These are phyloP conservation scores for Hypomecis atomaria DNA, from an alignment of 2,888 invertebrate genomes.

Conservation along the genomic window DNA sequence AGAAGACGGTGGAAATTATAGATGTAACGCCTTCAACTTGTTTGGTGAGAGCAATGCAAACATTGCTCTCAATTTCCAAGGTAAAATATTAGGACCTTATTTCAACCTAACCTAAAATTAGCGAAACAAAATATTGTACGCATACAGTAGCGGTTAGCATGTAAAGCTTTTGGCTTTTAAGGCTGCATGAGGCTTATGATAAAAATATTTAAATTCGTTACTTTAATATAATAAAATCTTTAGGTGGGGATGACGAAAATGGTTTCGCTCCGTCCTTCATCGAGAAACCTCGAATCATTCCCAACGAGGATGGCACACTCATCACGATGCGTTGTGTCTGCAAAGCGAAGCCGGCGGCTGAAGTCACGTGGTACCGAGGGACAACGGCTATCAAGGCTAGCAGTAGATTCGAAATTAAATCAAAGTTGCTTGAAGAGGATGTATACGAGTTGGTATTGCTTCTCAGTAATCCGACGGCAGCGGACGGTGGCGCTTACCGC, in stretches of 20 bases:
- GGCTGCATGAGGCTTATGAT: slow-evolving; percentile 67
- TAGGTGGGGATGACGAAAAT: slow-evolving; percentile 96
- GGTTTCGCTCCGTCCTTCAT: slow-evolving; percentile 98
- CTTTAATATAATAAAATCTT: slow-evolving; percentile 47
- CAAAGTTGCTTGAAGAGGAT: slow-evolving; percentile 91
- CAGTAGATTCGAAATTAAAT: slow-evolving; percentile 92
- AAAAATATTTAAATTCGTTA: slow-evolving; percentile 30
- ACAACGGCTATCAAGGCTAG: slow-evolving; percentile 93
- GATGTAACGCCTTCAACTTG: slow-evolving; percentile 99
- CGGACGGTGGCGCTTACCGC: slow-evolving; percentile 87
- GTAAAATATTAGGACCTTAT: slow-evolving; percentile 85
- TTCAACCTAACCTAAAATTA: slow-evolving; percentile 47
- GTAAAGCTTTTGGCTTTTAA: slow-evolving; percentile 71
- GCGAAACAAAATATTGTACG: slow-evolving; percentile 66
- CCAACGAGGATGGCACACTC: slow-evolving; percentile 98
- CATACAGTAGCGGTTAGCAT: slow-evolving; percentile 81
- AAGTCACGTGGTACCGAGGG: slow-evolving; percentile 97
- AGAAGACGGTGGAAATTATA: slow-evolving; percentile 99
- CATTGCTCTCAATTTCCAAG: slow-evolving; percentile 99
- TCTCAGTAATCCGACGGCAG: slow-evolving; percentile 80
- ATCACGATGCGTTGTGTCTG: slow-evolving; percentile 99
- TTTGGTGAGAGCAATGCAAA: slow-evolving; percentile 99
- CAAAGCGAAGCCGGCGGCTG: slow-evolving; percentile 97
- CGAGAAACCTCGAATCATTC: slow-evolving; percentile 99
- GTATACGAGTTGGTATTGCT: slow-evolving; percentile 92